Conservation (phyloP, 2,888 invertebrate species). For the Chrysopilus asiliformis region DNA sequence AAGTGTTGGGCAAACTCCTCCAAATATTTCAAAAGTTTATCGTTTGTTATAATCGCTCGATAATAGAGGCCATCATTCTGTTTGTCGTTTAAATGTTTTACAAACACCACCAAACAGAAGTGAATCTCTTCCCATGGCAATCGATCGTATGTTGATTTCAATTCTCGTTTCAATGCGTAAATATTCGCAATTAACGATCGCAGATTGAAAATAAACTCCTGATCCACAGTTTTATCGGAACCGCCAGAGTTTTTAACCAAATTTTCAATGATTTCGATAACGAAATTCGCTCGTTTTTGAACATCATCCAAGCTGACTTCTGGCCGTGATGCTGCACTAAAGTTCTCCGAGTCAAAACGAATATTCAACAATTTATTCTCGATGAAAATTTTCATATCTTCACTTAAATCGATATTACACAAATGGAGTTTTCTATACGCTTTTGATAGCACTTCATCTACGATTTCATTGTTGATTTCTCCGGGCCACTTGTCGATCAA, state of each 20-base stretch:
- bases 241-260: slow-evolving; percentile 1
- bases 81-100: slow-evolving; percentile 11
- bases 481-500: slow-evolving; percentile 15
- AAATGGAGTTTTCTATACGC: slow-evolving; percentile 17
- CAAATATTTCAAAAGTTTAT: slow-evolving; percentile 5
- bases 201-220: slow-evolving; percentile 6
- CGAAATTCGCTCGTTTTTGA: slow-evolving; percentile 4
- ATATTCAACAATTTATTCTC: slow-evolving; percentile 7
- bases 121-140: slow-evolving; percentile 22
- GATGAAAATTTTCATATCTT: slow-evolving; percentile 13
- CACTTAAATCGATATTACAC: slow-evolving; percentile 15
- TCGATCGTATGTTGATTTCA: slow-evolving; percentile 17
- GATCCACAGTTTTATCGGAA: slow-evolving; percentile 5
- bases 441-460: slow-evolving; percentile 16
- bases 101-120: slow-evolving; percentile 18
- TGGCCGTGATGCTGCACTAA: not conserved
- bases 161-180: slow-evolving; percentile 14
- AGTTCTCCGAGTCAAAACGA: slow-evolving; percentile 2
- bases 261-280: slow-evolving; percentile 1
- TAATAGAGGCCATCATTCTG: slow-evolving; percentile 15
- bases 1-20: slow-evolving; percentile 6
- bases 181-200: slow-evolving; percentile 15
- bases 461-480: slow-evolving; percentile 6
- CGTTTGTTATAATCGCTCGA: slow-evolving; percentile 3
- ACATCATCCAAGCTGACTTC: not conserved